A percentile compares a stretch with the other conserved stretches of the same genome.
phyloP scores from a whole-genome alignment of 2,888 invertebrate species.

The Icerya purchasi region DNA sequence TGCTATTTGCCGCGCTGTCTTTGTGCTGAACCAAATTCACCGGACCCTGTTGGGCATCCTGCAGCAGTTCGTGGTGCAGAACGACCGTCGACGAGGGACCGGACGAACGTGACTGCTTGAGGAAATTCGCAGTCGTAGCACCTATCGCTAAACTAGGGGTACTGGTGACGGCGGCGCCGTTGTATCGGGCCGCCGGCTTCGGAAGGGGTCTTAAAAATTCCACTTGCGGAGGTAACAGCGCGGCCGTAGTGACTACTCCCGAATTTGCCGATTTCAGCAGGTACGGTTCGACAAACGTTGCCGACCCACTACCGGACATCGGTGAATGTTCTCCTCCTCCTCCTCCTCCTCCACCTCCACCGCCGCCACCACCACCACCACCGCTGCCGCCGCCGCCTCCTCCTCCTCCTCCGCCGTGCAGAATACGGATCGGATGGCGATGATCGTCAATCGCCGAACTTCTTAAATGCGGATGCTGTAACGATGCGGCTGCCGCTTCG shows the following conservation, averaged over 20 bases:
- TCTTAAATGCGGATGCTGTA: neutral
- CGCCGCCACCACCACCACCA: neutral
- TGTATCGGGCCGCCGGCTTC: constrained; percentile 29
- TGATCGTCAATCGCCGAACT: too few species aligned
- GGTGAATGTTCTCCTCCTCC: neutral
- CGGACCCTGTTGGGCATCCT: constrained; percentile 20
- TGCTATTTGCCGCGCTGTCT: constrained; percentile 20
- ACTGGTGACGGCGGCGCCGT: constrained; percentile 14
- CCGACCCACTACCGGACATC: constrained; percentile 20
- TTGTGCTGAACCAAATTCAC: constrained; percentile 28
- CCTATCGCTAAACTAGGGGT: constrained; percentile 3
- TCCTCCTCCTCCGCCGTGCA: neutral
- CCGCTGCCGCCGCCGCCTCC: neutral
- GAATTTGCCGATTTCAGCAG: neutral
- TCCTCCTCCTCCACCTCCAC: too few species aligned
- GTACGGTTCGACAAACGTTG: constrained; percentile 23
- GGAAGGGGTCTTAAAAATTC: constrained; percentile 46
- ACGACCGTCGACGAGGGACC: constrained; percentile 5
- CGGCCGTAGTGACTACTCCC: constrained; percentile 11
- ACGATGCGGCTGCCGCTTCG: too few species aligned
- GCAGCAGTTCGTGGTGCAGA: constrained; percentile 7
- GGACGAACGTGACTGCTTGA: neutral
- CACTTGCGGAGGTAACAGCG: constrained; percentile 20
- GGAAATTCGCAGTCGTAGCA: constrained; percentile 2
- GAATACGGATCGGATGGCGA: neutral